Evolutionary conservation across 2,113 vertebrate genomes (phyloP), one percentile per base, ranked within the genome.

Genomic region (Kobus ellipsiprymnus): DNA sequence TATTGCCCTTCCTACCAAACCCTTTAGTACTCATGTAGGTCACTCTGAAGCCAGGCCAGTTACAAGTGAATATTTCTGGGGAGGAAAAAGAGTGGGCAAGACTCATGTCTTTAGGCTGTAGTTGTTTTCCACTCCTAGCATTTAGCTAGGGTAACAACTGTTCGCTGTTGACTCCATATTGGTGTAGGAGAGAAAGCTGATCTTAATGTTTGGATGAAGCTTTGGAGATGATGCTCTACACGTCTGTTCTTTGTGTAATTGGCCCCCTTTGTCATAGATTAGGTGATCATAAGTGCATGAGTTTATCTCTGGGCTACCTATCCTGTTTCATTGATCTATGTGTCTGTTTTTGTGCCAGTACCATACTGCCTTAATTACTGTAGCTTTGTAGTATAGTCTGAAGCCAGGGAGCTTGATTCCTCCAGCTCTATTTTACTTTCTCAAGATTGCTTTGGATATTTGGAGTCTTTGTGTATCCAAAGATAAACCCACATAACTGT

Each of bases 71-170:
- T 44, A 95, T 96, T 77, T 94, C 84, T 67, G 59, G 54, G 48
- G 50, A 92, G 17, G 16, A 30, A 90, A 90, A 97, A 78, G 9
- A 59, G 48, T 77, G 52, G 52, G 59, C 80, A 71, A 40, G 59
- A 71, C 59, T 97, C 83, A 30, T 46, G 60, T 95, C 71, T 97
- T 81, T 29, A 86, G 23, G 29, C 80, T 92, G 17, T 90, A 59
- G 33, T 59, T 87, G 71, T 95, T 96, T 97, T 86, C 85, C 78
- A 87, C 29, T 92, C 48, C 54, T 82, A 97, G 62, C 85, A 92
- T 48, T 87, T 74, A 90, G 25, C 54, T 48, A 94, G 81, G 40
- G 30, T 1, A 27, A 82, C 46, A 89, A 50, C 84, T 86, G 84
- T 46, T 95, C 44, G 62, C 52, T 89, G n/a, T 82, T 97, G 48